These are phyloP conservation scores for Somateria mollissima DNA, from an alignment of 2,797 vertebrate genomes.

Conservation along the genomic window DNA sequence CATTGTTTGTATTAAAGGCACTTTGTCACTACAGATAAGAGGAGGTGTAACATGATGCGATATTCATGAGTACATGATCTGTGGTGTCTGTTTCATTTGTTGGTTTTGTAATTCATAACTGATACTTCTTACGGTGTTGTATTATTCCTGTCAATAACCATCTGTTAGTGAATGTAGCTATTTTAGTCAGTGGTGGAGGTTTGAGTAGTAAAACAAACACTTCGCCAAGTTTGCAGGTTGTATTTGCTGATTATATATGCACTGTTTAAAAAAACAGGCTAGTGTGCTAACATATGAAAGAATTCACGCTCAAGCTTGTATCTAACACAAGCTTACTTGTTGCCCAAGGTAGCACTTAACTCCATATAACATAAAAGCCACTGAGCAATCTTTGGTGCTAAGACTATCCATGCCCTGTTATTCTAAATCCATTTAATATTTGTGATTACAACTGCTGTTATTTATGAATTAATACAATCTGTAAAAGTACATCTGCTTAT, in stretches of 20 bases:
- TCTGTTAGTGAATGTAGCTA: neutral
- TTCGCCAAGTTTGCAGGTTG: neutral
- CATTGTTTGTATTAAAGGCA: neutral
- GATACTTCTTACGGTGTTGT: neutral
- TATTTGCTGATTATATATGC: neutral
- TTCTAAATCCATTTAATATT: neutral
- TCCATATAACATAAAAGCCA: neutral
- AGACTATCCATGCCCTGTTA: neutral
- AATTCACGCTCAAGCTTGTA: neutral
- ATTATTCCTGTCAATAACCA: neutral
- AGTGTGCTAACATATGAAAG: neutral
- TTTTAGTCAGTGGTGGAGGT: neutral
- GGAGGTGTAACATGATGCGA: neutral
- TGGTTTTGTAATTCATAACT: neutral
- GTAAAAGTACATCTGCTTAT: neutral
- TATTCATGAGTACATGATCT: neutral
- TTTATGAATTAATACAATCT: neutral
- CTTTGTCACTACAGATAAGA: conserved; percentile 35
- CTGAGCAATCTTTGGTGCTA: neutral
- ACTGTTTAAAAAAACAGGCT: neutral
- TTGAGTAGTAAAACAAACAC: neutral
- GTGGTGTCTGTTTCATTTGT: neutral
- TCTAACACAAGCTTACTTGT: neutral
- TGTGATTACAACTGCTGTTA: neutral
- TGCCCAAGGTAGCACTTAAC: neutral